These are phyloP conservation scores for Tadarida brasiliensis DNA, from an alignment of 2,797 vertebrate genomes.

Conservation along the genomic window DNA sequence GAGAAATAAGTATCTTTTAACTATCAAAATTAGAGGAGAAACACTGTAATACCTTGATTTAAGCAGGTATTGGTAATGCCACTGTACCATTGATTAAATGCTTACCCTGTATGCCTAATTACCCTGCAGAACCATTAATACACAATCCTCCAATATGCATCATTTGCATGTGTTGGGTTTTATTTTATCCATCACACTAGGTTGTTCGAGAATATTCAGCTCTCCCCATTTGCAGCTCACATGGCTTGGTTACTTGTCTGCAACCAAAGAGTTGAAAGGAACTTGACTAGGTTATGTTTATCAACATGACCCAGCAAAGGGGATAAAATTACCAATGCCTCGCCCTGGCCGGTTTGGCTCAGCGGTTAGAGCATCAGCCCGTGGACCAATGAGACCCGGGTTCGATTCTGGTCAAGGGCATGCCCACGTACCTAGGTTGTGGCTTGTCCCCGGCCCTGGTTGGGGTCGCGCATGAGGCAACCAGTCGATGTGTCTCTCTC, in stretches of 20 bases:
- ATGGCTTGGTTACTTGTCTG: not conserved
- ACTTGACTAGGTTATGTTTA: not conserved
- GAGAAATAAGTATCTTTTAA: constrained; percentile 29
- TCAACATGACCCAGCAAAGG: not conserved
- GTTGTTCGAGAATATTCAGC: not conserved
- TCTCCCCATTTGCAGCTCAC: not conserved
- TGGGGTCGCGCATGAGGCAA: no score
- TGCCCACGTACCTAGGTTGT: no score
- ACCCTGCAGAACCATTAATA: not conserved
- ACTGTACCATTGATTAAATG: not conserved
- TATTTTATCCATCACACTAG: not conserved
- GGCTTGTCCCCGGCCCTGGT: no score
- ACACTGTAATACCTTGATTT: not conserved
- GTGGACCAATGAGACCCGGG: no score
- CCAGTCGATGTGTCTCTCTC: no score
- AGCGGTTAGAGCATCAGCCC: no score
- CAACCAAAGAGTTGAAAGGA: not conserved
- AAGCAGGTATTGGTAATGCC: not conserved
- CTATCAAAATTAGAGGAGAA: constrained; percentile 4
- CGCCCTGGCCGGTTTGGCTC: no score
- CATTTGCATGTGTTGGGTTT: not conserved
- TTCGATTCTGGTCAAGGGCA: no score
- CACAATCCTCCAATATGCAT: not conserved
- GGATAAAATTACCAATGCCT: not conserved
- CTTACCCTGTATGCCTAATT: not conserved